Evolutionary conservation across 2,797 vertebrate species (phyloP).

Genomic region (Erithacus rubecula): DNA sequence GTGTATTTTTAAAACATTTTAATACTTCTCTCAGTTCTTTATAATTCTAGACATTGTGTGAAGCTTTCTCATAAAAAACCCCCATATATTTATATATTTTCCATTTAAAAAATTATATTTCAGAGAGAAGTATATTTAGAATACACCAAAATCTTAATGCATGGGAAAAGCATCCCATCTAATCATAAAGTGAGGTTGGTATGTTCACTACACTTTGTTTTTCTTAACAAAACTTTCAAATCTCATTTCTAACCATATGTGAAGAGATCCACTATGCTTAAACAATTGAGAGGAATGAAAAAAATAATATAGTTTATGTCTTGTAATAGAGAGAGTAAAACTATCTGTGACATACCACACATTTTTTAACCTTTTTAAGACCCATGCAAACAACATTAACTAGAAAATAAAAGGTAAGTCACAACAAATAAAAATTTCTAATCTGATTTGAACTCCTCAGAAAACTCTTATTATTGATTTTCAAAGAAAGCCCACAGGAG

Average conservation of each 20-base stretch:
- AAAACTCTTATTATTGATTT: slow-evolving; percentile 28
- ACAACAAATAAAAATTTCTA: neutral
- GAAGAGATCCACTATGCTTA: neutral
- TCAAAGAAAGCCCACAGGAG: neutral
- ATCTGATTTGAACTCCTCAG: neutral
- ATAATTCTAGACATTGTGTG: neutral
- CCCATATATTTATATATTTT: too few species aligned
- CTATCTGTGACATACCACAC: neutral
- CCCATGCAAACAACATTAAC: neutral
- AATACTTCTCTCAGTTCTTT: neutral
- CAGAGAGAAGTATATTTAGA: neutral
- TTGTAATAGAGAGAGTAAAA: neutral
- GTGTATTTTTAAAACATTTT: neutral
- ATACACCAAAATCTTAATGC: neutral
- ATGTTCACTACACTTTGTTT: neutral
- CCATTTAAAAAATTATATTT: neutral
- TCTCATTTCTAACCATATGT: neutral
- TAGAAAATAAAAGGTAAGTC: neutral
- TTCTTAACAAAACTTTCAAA: neutral
- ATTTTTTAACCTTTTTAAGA: neutral
- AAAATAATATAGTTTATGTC: neutral
- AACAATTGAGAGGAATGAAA: neutral
- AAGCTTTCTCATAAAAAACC: neutral
- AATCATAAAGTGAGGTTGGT: neutral
- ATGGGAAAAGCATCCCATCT: neutral